Percentiles rank a stretch among this genome's conserved stretches.
Conservation (phyloP, 1,140 invertebrate species). For the Bombus soroeensis region DNA sequence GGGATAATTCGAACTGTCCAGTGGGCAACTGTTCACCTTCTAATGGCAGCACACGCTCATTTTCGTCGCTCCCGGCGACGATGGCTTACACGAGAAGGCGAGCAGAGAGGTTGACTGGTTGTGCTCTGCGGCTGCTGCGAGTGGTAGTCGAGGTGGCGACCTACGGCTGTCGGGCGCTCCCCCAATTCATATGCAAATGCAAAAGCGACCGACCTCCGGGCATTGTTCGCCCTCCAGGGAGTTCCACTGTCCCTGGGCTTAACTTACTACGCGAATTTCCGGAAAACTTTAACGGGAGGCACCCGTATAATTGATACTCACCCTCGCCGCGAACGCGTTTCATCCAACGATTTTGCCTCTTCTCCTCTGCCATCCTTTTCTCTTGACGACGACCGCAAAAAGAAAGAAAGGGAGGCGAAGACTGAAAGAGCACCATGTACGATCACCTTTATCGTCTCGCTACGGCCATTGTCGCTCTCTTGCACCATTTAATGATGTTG, state of each 20-base stretch:
- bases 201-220: constrained; percentile 72
- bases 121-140: constrained; percentile 32
- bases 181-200: constrained; percentile 82
- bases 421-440: constrained; percentile 20
- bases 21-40: constrained; percentile 42
- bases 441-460: constrained; percentile 59
- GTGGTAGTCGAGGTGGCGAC: constrained; percentile 34
- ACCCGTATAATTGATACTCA: constrained; percentile 81
- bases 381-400: neutral
- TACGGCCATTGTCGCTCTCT: constrained; percentile 55
- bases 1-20: constrained; percentile 71
- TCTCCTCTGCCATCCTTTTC: neutral
- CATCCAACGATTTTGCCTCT: constrained; percentile 19
- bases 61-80: constrained; percentile 14
- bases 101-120: neutral
- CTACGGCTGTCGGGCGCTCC: constrained; percentile 38
- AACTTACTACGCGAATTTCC: constrained; percentile 82
- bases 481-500: constrained; percentile 59
- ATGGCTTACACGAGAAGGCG: neutral
- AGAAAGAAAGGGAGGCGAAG: neutral
- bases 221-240: constrained; percentile 77
- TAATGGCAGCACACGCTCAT: constrained; percentile 21
- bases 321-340: constrained; percentile 22
- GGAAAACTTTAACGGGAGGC: constrained; percentile 76
- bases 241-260: constrained; percentile 76